phyloP scores from a whole-genome alignment of 2,797 vertebrate species.

The Hyperoplus immaculatus region DNA sequence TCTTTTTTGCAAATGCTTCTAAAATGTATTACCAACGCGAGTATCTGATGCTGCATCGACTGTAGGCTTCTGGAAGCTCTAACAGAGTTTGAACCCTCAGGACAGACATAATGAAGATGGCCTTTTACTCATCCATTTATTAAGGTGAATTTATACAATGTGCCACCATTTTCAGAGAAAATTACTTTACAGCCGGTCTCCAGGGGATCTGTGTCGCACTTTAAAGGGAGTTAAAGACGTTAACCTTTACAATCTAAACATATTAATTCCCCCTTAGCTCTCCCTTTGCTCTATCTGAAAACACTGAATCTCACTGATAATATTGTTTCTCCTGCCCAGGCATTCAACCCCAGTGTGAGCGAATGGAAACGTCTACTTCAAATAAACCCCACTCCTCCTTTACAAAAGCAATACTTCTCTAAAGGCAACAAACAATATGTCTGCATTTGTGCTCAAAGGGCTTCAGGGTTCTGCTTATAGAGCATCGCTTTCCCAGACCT shows the following conservation, averaged over 20 bases:
- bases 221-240: constrained; percentile 24
- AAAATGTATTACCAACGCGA: neutral
- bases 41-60: neutral
- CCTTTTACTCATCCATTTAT: neutral
- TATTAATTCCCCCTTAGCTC: constrained; percentile 40
- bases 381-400: constrained; percentile 23
- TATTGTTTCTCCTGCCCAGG: constrained; percentile 42
- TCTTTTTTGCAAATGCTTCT: neutral
- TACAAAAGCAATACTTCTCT: constrained; percentile 30
- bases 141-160: neutral
- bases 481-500: constrained; percentile 32
- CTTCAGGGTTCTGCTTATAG: neutral
- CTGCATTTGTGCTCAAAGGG: constrained; percentile 3
- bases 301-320: constrained; percentile 25
- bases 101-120: neutral
- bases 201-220: constrained; percentile 3
- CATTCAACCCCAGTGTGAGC: constrained; percentile 23
- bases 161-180: neutral
- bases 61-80: neutral
- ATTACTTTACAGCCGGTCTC: constrained; percentile 3
- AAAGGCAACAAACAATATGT: constrained; percentile 36
- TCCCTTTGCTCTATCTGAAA: neutral
- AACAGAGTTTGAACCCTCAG: neutral
- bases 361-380: constrained; percentile 45
- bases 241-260: constrained; percentile 44